A percentile compares a stretch with the other conserved stretches of the same genome.
These are phyloP conservation scores for Spilogale gracilis DNA, from an alignment of 2,113 vertebrate genomes.

Conservation along the genomic window DNA sequence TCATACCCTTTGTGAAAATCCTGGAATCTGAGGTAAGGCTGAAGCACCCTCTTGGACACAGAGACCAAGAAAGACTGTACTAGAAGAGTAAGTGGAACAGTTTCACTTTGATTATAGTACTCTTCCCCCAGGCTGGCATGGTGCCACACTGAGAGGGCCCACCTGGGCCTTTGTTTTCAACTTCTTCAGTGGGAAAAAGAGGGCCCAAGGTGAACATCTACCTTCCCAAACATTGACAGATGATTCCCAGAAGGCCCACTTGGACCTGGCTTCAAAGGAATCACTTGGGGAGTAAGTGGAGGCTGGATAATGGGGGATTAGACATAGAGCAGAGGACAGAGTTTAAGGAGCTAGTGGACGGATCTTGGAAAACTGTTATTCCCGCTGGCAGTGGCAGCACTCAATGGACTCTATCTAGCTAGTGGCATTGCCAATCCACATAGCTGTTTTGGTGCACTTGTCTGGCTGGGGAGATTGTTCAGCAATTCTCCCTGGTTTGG, in stretches of 20 bases:
- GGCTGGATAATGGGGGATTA: neutral
- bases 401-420: neutral
- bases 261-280: neutral
- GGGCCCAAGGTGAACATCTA: neutral
- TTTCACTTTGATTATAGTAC: neutral
- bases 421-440: neutral
- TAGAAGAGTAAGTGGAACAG: neutral
- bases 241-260: neutral
- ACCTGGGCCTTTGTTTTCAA: neutral
- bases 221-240: neutral
- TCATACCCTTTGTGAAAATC: neutral
- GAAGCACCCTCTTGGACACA: neutral
- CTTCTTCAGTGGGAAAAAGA: neutral
- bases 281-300: neutral
- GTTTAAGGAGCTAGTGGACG: neutral
- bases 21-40: neutral
- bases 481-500: neutral
- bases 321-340: neutral
- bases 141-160: too few species aligned
- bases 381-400: neutral
- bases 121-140: neutral
- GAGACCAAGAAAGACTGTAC: neutral
- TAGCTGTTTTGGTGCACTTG: neutral
- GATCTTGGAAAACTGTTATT: neutral
- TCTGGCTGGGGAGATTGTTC: neutral